Evolutionary conservation across 2,113 vertebrate species (phyloP).

Genomic region (Grammomys surdaster): DNA sequence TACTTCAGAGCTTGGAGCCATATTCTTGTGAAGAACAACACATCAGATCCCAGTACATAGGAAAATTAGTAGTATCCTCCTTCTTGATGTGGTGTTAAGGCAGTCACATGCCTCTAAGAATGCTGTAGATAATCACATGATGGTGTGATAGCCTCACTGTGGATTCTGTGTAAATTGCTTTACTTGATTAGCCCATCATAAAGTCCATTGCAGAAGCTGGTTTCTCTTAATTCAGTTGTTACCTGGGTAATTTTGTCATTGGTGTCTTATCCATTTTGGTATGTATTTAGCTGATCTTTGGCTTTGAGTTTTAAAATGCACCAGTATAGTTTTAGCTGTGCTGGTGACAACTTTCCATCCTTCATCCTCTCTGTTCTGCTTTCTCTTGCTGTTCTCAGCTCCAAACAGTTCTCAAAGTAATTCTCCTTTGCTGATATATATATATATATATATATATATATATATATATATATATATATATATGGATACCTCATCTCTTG

Average conservation of each 20-base stretch:
- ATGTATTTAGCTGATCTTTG: constrained; percentile 47
- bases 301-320: constrained; percentile 11
- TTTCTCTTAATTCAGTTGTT: neutral
- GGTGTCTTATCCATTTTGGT: neutral
- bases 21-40: neutral
- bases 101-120: neutral
- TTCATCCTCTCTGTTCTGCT: no score
- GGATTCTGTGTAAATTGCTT: neutral
- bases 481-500: no score
- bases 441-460: no score
- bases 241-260: neutral
- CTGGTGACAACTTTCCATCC: no score
- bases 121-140: neutral
- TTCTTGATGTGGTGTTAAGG: neutral
- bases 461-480: no score
- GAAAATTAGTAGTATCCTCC: neutral
- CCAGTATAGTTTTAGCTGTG: neutral
- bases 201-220: constrained; percentile 22
- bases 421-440: no score
- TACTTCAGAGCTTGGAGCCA: neutral
- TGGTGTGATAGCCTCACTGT: neutral
- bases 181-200: constrained; percentile 50
- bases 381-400: no score
- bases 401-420: no score
- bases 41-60: no score